Conservation (phyloP, 2,888 invertebrate species). For the Ectemnius cavifrons region DNA sequence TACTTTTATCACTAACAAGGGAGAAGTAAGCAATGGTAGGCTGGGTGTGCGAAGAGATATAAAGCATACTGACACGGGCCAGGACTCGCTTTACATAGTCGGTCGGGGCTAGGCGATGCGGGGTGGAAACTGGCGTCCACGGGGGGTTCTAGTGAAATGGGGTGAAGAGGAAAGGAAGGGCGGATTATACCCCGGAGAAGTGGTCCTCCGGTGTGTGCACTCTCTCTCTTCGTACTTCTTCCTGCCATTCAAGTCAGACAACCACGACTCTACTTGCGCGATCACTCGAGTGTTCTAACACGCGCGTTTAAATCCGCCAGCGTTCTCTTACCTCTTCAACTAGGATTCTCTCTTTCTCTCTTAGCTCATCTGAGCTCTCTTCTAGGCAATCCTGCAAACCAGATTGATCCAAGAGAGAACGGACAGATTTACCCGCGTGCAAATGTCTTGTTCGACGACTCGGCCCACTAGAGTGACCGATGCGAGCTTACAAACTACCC, state of each 20-base stretch:
- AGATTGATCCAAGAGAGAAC: constrained; percentile 4
- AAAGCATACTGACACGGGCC: not conserved
- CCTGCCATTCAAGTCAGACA: constrained; percentile 9
- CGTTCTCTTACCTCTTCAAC: not conserved
- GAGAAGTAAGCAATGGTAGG: not conserved
- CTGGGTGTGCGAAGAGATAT: constrained; percentile 1
- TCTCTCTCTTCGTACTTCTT: not conserved
- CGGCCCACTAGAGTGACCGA: too few relatives aligned
- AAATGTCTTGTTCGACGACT: too few relatives aligned
- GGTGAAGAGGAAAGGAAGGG: constrained; percentile 35
- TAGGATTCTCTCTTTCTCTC: not conserved
- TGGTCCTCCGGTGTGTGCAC: constrained; percentile 33
- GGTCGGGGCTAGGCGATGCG: not conserved
- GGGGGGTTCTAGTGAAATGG: constrained; percentile 31
- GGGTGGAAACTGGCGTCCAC: constrained; percentile 22
- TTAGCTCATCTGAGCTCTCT: too few relatives aligned
- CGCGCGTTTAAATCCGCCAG: constrained; percentile 5
- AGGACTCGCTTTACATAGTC: not conserved
- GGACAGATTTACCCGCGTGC: too few relatives aligned
- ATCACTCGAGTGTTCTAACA: not conserved
- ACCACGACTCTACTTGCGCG: constrained; percentile 3
- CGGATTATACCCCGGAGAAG: constrained; percentile 50
- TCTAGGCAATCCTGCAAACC: not conserved
- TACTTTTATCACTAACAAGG: not conserved
- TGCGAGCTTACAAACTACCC: too few relatives aligned